Conservation (phyloP, 2,113 vertebrate species). For the Mirounga angustirostris region DNA sequence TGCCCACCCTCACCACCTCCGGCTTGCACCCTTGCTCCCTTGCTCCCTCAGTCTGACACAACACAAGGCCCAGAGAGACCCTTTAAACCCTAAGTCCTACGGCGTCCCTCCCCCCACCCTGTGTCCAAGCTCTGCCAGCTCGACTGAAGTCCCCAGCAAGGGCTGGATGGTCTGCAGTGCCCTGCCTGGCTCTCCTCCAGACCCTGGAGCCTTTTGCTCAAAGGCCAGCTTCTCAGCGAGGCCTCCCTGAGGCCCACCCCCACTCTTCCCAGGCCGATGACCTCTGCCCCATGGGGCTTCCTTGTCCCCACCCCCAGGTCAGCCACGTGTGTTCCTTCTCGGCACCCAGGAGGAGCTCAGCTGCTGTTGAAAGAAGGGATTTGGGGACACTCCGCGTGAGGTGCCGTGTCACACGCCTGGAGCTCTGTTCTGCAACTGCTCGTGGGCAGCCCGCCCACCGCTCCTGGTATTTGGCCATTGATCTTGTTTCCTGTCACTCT, state of each 20-base stretch:
- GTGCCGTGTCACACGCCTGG: rapidly evolving
- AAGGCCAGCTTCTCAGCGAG: background rate
- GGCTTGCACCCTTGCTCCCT: background rate
- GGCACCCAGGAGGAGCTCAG: background rate
- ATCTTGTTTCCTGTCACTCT: background rate
- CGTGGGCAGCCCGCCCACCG: background rate
- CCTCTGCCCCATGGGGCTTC: rapidly evolving
- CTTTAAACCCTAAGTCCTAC: background rate
- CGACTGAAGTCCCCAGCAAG: background rate
- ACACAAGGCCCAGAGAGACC: background rate
- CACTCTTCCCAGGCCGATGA: background rate
- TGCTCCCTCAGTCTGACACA: background rate
- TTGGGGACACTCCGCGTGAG: background rate
- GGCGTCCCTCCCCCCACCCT: background rate
- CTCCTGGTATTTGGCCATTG: background rate
- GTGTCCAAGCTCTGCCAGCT: too few species aligned
- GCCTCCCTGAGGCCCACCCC: background rate
- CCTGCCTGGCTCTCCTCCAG: background rate
- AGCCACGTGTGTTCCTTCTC: background rate
- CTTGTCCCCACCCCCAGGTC: too few species aligned
- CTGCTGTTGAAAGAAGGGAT: background rate
- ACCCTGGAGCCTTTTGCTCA: background rate
- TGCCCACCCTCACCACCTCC: background rate
- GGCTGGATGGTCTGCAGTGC: background rate
- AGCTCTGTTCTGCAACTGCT: background rate